Base-by-base conservation (phyloP, 2,113 vertebrate genomes). In the Shinisaurus crocodilurus region DNA sequence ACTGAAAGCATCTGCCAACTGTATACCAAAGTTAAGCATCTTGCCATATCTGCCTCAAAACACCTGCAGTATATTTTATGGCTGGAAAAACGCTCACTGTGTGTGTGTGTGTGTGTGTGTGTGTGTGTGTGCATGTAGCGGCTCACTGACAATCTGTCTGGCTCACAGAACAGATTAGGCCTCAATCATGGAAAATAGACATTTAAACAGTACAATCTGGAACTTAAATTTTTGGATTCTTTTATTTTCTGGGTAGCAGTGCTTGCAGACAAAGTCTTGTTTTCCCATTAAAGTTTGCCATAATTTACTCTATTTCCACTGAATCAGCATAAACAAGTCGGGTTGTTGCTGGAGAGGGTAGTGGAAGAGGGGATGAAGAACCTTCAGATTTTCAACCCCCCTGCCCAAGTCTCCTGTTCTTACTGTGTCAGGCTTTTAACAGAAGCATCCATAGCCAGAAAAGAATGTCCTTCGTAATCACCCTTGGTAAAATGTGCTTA, bases 1-100 rank as follows among this genome's bases (percentile, higher is more conserved):
- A 82, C 7, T 75, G 54, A 81, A 3, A n/a, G 90, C 79, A 94
- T 93, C 93, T 93, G 85, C 89, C 95, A 92, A 90, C 72, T 16
- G 81, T 70, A 93, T 88, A 87, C 50, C 69, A 89, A 87, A 86
- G 34, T 92, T 93, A 93, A 93, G 77, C 74, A 92, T 60, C n/a
- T 54, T 88, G 85, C 87, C 75, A 81, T 77, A 94, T 91, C 91
- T 91, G 50, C 92, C 93, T 94, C 57, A 77, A 91, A 95, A 93
- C 85, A 95, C 92, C 94, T 95, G 91, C 87, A 92, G 29, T 88
- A 94, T 91, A 89, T 92, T 94, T 95, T 96, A 86, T 82, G 12
- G 54, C 16, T 93, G 75, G 40, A 89, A 34, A 84, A 89, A 48
- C 40, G 48, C 76, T 29, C 45, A 87, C 57, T 18, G 3, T 18